A percentile compares a stretch with the other conserved stretches of the same genome.
Conservation (phyloP, 2,113 vertebrate species). For the Sinocyclocheilus maitianheensis region DNA sequence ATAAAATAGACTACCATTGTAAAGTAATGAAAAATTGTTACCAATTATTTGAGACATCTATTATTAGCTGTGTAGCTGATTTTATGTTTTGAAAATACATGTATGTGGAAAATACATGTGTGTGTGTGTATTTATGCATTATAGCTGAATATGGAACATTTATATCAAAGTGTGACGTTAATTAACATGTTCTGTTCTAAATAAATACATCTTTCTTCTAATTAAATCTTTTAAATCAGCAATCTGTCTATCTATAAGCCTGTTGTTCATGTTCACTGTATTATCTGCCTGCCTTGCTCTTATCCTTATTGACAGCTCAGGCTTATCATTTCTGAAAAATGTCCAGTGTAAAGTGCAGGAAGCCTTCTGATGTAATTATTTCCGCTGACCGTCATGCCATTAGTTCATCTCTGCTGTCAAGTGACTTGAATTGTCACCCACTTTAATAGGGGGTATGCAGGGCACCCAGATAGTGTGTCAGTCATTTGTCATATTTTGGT, state of each 20-base stretch:
- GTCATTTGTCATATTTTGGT: slow-evolving; percentile 3
- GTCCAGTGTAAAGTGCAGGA: slow-evolving; percentile 30
- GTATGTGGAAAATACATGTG: no score
- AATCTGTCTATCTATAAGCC: not conserved
- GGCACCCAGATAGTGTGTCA: not conserved
- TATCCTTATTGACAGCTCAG: slow-evolving; percentile 41
- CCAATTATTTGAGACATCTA: not conserved
- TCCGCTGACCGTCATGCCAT: slow-evolving; percentile 26
- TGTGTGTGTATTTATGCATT: not conserved
- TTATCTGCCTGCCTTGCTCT: not conserved
- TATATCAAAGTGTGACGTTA: not conserved
- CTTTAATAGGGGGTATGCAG: not conserved
- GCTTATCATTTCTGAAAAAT: slow-evolving; percentile 47
- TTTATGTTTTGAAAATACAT: no score
- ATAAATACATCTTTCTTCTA: not conserved
- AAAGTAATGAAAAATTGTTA: not conserved
- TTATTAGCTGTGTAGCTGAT: not conserved
- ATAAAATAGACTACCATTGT: not conserved
- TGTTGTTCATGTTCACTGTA: slow-evolving; percentile 12
- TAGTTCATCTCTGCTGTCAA: slow-evolving; percentile 32
- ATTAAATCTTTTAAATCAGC: not conserved
- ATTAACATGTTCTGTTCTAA: slow-evolving; percentile 9
- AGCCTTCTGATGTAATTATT: slow-evolving; percentile 42
- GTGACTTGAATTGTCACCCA: not conserved
- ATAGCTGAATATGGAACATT: not conserved